These are phyloP conservation scores for Ochotona curzoniae DNA, from an alignment of 2,113 vertebrate species.

Conservation along the genomic window DNA sequence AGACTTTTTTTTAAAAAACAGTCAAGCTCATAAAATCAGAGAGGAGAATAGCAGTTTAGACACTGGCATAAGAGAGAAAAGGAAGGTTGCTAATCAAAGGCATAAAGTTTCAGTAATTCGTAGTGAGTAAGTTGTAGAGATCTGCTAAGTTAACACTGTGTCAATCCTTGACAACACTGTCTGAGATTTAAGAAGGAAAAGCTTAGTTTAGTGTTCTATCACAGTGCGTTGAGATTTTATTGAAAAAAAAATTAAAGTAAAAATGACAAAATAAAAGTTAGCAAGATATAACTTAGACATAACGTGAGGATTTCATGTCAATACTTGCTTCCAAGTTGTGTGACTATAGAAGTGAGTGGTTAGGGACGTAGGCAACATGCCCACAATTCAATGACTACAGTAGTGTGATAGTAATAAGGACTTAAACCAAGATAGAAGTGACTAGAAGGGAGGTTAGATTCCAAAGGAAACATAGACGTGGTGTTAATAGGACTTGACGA, in stretches of 20 bases:
- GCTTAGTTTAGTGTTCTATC: neutral
- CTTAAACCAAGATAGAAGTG: neutral
- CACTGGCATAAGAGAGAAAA: neutral
- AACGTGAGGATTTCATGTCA: neutral
- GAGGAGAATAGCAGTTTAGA: neutral
- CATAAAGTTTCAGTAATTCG: neutral
- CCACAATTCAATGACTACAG: neutral
- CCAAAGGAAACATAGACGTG: neutral
- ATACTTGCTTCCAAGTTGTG: neutral
- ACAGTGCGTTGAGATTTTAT: neutral
- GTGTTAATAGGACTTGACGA: neutral
- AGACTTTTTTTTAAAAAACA: neutral
- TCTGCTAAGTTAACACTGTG: too few species aligned
- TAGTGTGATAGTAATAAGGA: neutral
- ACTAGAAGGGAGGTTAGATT: neutral
- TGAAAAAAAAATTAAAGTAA: neutral
- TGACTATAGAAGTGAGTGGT: neutral
- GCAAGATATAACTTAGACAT: neutral
- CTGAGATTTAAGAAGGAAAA: neutral
- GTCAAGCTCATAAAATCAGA: neutral
- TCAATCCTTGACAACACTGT: too few species aligned
- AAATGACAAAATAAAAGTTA: neutral
- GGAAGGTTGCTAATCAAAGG: neutral
- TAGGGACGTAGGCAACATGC: neutral
- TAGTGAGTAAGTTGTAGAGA: neutral